phyloP scores from a whole-genome alignment of 2,113 vertebrate species.

The Ailurus styani region DNA sequence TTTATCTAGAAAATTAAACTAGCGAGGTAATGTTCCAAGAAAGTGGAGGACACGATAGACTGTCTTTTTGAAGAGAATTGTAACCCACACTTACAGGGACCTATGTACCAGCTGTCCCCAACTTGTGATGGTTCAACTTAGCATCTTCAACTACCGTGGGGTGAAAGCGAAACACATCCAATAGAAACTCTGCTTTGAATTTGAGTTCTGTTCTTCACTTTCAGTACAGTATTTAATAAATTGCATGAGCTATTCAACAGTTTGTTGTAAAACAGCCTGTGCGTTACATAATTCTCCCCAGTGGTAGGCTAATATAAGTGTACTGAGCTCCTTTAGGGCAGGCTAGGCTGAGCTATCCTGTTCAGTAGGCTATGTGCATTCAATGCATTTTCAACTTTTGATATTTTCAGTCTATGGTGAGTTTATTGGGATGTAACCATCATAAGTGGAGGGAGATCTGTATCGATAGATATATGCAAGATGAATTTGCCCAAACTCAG shows the following conservation, averaged over 20 bases:
- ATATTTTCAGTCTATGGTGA: neutral
- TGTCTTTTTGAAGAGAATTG: neutral
- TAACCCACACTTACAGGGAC: neutral
- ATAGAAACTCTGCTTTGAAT: neutral
- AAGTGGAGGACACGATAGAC: neutral
- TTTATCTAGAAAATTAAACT: constrained; percentile 20
- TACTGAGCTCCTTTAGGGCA: neutral
- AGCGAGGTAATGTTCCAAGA: neutral
- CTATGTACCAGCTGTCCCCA: neutral
- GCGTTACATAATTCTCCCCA: neutral
- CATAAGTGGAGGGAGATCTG: neutral
- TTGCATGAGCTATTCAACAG: neutral
- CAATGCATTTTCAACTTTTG: neutral
- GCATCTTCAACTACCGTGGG: neutral
- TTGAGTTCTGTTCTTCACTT: neutral
- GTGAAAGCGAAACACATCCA: neutral
- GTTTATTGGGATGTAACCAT: neutral
- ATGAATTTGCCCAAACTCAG: neutral
- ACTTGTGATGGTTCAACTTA: neutral
- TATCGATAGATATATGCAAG: neutral
- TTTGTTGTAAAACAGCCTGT: neutral
- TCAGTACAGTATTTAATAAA: neutral
- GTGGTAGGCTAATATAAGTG: neutral
- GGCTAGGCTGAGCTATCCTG: neutral
- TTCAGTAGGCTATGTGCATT: neutral